Evolutionary conservation across 2,113 vertebrate species (phyloP).

Genomic region (Melanostigma gelatinosum): DNA sequence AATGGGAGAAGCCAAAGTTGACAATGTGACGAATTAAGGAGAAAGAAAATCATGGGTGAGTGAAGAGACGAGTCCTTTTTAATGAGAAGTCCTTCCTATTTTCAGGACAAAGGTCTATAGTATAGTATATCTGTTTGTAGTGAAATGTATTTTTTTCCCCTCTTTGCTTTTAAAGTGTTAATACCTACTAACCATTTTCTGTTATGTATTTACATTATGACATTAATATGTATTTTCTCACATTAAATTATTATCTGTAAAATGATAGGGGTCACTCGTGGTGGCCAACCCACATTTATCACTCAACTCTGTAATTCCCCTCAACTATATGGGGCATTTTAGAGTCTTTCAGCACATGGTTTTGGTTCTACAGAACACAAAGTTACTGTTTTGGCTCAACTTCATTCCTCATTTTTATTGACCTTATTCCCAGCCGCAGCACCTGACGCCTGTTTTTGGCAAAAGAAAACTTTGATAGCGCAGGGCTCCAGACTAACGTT

Average conservation of each 20-base stretch:
- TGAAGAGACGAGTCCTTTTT: neutral
- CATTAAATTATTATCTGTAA: neutral
- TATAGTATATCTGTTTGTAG: neutral
- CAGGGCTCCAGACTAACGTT: no score
- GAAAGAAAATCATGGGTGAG: slow-evolving; percentile 53
- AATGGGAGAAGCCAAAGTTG: neutral
- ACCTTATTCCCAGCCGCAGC: no score
- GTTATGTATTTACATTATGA: no score
- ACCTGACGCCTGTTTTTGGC: no score
- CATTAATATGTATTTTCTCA: no score
- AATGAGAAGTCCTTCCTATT: neutral
- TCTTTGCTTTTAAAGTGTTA: neutral
- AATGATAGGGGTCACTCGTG: neutral
- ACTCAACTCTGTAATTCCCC: neutral
- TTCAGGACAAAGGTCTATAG: neutral
- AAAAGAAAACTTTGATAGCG: no score
- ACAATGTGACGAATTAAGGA: slow-evolving; percentile 1
- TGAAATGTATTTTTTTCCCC: neutral
- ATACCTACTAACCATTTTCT: neutral
- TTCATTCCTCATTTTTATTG: neutral
- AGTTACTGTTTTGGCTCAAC: neutral
- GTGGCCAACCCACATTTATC: neutral
- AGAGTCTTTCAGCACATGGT: no score
- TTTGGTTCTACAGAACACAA: no score
- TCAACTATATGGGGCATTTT: neutral